Conservation (phyloP, 2,113 vertebrate genomes). For the Proteles cristata region DNA sequence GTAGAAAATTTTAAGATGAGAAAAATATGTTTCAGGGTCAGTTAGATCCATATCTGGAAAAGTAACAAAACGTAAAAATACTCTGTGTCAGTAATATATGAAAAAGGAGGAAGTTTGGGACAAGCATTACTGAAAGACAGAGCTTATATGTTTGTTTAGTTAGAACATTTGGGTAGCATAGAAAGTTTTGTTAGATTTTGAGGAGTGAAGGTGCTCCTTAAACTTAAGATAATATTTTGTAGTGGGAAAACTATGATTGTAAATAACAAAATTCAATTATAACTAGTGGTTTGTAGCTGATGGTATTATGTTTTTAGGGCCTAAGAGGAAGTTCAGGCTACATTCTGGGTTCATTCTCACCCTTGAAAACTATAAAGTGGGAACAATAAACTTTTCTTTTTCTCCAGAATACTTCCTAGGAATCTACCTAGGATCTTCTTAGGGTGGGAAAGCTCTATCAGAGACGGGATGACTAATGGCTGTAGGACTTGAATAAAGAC, state of each 20-base stretch:
- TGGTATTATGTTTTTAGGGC: slow-evolving; percentile 6
- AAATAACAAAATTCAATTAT: slow-evolving; percentile 61
- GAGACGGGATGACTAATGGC: not conserved
- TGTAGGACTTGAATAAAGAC: not conserved
- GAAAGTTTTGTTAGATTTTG: slow-evolving; percentile 60
- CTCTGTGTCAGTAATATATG: not conserved
- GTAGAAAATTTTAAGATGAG: not conserved
- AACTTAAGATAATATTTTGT: slow-evolving; percentile 74
- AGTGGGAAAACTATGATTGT: slow-evolving; percentile 41
- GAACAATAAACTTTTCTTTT: slow-evolving; percentile 57
- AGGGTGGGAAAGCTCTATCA: not conserved
- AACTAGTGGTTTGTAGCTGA: not conserved
- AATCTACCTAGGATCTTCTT: not conserved
- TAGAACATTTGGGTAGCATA: not conserved
- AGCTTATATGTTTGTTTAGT: not conserved
- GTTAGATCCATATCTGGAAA: not conserved
- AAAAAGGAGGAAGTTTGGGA: not conserved
- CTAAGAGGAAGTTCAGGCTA: slow-evolving; percentile 38
- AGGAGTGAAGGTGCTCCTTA: slow-evolving; percentile 53
- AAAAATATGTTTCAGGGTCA: not conserved
- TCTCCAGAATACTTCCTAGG: slow-evolving; percentile 19
- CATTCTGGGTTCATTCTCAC: slow-evolving; percentile 14
- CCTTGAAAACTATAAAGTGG: slow-evolving; percentile 11
- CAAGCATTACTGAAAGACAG: not conserved
- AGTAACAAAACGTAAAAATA: not conserved